Base-by-base conservation (phyloP, 2,113 vertebrate genomes). In the Platichthys stellatus region DNA sequence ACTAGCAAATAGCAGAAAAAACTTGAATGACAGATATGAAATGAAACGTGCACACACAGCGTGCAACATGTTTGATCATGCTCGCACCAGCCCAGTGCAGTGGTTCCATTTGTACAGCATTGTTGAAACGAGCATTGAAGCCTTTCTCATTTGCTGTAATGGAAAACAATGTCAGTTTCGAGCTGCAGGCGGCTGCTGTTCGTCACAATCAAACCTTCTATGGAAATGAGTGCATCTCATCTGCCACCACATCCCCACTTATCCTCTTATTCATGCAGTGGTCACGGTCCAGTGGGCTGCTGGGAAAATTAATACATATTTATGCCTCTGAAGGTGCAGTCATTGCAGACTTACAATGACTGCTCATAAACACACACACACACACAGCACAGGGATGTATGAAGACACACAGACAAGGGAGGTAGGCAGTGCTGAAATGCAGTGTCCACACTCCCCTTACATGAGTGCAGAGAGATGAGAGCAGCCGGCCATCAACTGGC, bases 181-280 rank as follows among this genome's bases (percentile, higher is more conserved):
- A 64, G 59, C 51, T 51, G 1, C 58, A 53, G 56, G 60, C 43
- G n/a, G 68, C 69, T 56, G 67, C 60, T 9, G 69, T 63, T 76
- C 28, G 2, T 80, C 76, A 72, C 13, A 72, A 72, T 69, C 78
- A 76, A 51, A 51, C 57, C 28, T 35, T 3, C 2, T 53, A 76
- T 83, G 80, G 72, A 84, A 88, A 81, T 84, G 81, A 88, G 58
- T 68, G 78, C 78, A 74, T 80, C 79, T 84, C 79, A 77, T 86
- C 79, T 80, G 72, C 72, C 72, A 60, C 72, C 79, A 63, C 70
- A 63, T 62, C 66, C 81, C 67, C 68, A 74, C 76, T 82, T 78
- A 82, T 82, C 76, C 79, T 84, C 74, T 84, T 83, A 84, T 86
- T 82, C 79, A 85, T 72, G 51, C 84, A 49, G 79, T 5, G 68